phyloP scores from a whole-genome alignment of 1,140 invertebrate genomes.

The Nymphalis io region DNA sequence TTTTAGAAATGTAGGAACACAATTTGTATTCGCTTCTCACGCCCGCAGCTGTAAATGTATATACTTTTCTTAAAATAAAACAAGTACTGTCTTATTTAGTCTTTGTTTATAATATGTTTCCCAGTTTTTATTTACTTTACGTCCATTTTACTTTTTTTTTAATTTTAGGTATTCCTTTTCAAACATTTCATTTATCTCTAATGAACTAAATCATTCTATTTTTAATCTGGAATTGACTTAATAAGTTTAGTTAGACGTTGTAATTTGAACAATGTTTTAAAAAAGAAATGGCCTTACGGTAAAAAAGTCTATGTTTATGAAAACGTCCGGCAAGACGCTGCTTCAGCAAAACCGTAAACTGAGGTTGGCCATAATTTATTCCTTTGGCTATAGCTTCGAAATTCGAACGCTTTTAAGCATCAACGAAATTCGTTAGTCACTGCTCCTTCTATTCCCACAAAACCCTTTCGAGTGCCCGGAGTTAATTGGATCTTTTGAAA shows the following conservation, averaged over 20 bases:
- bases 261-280: background rate
- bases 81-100: background rate
- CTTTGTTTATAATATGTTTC: slow-evolving; percentile 22
- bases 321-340: slow-evolving; percentile 13
- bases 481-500: slow-evolving; percentile 66
- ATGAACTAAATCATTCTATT: background rate
- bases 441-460: slow-evolving; percentile 49
- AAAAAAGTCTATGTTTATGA: slow-evolving; percentile 23
- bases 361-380: slow-evolving; percentile 49
- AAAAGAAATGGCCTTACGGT: background rate
- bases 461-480: slow-evolving; percentile 56
- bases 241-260: background rate
- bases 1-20: slow-evolving; percentile 57
- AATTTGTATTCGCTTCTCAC: slow-evolving; percentile 55
- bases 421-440: slow-evolving; percentile 58
- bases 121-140: background rate
- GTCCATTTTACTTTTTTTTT: background rate
- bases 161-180: too few species aligned
- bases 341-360: slow-evolving; percentile 27
- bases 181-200: too few species aligned
- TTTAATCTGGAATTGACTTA: background rate
- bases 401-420: slow-evolving; percentile 50
- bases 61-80: slow-evolving; percentile 29
- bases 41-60: slow-evolving; percentile 49
- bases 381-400: slow-evolving; percentile 49